A percentile compares a stretch with the other conserved stretches of the same genome.
Conservation (phyloP, 2,113 vertebrate genomes). For the Aleadryas rufinucha region DNA sequence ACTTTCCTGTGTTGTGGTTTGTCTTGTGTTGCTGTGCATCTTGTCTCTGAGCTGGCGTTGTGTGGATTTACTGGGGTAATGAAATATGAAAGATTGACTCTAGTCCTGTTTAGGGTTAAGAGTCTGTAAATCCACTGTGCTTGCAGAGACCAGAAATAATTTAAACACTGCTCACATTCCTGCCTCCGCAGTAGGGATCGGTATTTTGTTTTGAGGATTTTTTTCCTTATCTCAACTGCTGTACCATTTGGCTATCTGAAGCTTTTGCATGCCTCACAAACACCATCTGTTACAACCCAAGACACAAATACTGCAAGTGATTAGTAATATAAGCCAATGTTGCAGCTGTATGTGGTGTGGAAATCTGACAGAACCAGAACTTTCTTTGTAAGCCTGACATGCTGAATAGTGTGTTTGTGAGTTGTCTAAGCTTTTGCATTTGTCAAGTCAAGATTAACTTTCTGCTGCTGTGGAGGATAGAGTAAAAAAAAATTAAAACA, state of each 20-base stretch:
- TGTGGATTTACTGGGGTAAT: background rate
- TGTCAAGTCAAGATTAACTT: conserved; percentile 44
- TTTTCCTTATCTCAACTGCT: conserved; percentile 57
- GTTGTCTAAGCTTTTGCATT: conserved; percentile 51
- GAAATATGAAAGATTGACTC: conserved; percentile 28
- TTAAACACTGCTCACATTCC: conserved; percentile 59
- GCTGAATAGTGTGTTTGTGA: conserved; percentile 30
- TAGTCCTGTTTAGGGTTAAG: conserved; percentile 22
- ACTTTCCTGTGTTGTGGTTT: background rate
- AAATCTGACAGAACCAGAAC: conserved; percentile 54
- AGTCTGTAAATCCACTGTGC: background rate
- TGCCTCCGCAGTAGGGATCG: conserved; percentile 24
- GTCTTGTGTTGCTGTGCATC: background rate
- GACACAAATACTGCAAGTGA: conserved; percentile 52
- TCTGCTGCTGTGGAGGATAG: background rate
- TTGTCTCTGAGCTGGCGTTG: accelerated
- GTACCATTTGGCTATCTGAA: conserved; percentile 66
- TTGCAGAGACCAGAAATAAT: conserved; percentile 17
- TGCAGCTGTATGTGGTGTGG: conserved; percentile 52
- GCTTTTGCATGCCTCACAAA: conserved; percentile 60
- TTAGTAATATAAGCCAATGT: conserved; percentile 60
- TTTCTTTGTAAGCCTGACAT: conserved; percentile 56
- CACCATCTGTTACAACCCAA: conserved; percentile 71
- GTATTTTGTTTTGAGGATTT: conserved; percentile 58
- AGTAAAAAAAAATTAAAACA: background rate